Base-by-base conservation (phyloP, 2,888 invertebrate species). In the Argyresthia goedartella region DNA sequence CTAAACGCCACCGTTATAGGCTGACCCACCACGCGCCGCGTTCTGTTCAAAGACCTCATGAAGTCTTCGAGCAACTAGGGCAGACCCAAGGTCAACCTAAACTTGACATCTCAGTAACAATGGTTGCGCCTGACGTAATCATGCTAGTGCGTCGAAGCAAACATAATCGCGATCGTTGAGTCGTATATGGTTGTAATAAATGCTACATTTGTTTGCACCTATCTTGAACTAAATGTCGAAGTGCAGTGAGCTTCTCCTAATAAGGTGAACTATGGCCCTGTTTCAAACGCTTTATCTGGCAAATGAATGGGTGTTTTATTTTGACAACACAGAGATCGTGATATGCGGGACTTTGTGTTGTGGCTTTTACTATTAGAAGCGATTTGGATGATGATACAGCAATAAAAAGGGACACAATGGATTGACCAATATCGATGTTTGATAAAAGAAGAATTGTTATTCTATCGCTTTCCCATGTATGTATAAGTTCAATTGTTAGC, bases 211-310 rank as follows among this genome's bases (percentile, higher is more conserved):
- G 6, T 25, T 25, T 25, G 25, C 2, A 25, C 25, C 25, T 4
- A 25, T 25, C 25, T 25, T 25, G 25, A 25, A 25, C 25, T 25
- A 25, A 25, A 25, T 25, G 25, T 25, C 25, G 25, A 25, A 25
- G 25, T 25, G 25, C 25, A 25, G 43, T 43, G 15, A 7, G 16
- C 13, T 35, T 48, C 48, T 35, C 48, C 48, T 48, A 48, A 48
- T 39, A 48, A 48, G 48, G 48, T 48, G 36, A 48, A 14, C 36
- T 4, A 48, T 36, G 35, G 35, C 35, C 48, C 48, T 48, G 16
- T 36, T 35, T 36, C 35, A 35, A 25, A 48, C 35, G 48, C 25
- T 48, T 48, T 48, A 48, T 48, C 15, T 48, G 35, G 15, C 4
- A 35, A 36, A 13, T 36, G 39, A 48, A 48, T 48, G 48, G 35